Conservation (phyloP, 2,888 invertebrate genomes). For the Calliphora vomitoria region DNA sequence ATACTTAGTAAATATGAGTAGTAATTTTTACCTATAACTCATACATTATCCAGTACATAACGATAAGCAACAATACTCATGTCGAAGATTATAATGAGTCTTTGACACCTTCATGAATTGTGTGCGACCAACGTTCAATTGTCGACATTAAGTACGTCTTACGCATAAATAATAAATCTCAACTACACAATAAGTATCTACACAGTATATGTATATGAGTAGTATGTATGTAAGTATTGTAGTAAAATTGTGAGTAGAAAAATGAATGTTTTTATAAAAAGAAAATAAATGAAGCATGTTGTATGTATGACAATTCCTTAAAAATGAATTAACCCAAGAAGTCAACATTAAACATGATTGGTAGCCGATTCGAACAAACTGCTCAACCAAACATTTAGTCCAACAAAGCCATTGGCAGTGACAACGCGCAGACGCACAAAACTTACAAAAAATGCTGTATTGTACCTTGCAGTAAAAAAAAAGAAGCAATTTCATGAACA, state of each 20-base stretch:
- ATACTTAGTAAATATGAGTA: neutral
- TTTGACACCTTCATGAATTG: slow-evolving; percentile 60
- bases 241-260: slow-evolving; percentile 25
- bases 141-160: slow-evolving; percentile 68
- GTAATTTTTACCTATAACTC: slow-evolving; percentile 1
- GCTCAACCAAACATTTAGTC: slow-evolving; percentile 60
- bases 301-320: slow-evolving; percentile 55
- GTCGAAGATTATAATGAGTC: slow-evolving; percentile 20
- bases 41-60: neutral
- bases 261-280: slow-evolving; percentile 1
- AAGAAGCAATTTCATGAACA: slow-evolving; percentile 65
- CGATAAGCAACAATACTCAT: neutral
- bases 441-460: slow-evolving; percentile 29
- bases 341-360: slow-evolving; percentile 27
- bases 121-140: slow-evolving; percentile 58
- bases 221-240: neutral
- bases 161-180: slow-evolving; percentile 73
- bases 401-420: slow-evolving; percentile 51
- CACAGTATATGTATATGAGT: neutral
- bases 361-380: slow-evolving; percentile 40
- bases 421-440: slow-evolving; percentile 71
- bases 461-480: slow-evolving; percentile 48
- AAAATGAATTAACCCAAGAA: slow-evolving; percentile 29
- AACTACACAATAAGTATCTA: slow-evolving; percentile 1
- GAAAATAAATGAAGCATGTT: slow-evolving; percentile 22